Evolutionary conservation across 2,797 vertebrate species (phyloP), one percentile per base, ranked within the genome.

Genomic region (Enteromius paludinosus): DNA sequence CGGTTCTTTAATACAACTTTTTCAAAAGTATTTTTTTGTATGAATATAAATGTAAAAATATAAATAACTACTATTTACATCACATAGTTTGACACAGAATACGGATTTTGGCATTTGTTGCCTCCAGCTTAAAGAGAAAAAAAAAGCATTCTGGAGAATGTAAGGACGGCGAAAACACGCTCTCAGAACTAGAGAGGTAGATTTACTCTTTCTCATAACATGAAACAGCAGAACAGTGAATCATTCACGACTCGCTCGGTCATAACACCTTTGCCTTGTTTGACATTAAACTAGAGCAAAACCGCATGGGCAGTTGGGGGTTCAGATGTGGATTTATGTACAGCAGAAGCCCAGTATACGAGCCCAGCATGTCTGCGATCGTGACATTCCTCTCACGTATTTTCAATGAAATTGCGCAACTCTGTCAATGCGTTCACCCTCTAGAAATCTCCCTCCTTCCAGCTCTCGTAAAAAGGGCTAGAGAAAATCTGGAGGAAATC

Each of bases 1-100:
- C 79, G 83, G 69, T 79, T 86, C 64, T 86, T 86, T 86, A 86
- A 75, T 91, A 87, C 87, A 90, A 90, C 83, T 85, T 86, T 38
- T 88, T 89, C 18, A 83, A 89, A 92, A 91, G 89, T 20, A 79
- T 89, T 84, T 52, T 87, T 84, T 83, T 87, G 92, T 82, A 81
- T 82, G 77, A 86, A 90, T 94, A 93, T 88, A 95, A 94, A 89
- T 87, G 87, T 86, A 87, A 87, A 86, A 87, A 94, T 93, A 93
- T 87, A 92, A 66, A 83, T 80, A 84, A 80, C 62, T 90, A 78
- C 41, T 92, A 93, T 92, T 86, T 93, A 94, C 92, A 94, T 89
- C 87, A 91, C 87, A 90, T 89, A 88, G 91, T 89, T 89, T 87
- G 86, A 87, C 84, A 91, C 86, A 85, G 88, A 86, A 83, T 88